Base-by-base conservation (phyloP, 2,888 invertebrate genomes). In the Cryptocephalus moraei region DNA sequence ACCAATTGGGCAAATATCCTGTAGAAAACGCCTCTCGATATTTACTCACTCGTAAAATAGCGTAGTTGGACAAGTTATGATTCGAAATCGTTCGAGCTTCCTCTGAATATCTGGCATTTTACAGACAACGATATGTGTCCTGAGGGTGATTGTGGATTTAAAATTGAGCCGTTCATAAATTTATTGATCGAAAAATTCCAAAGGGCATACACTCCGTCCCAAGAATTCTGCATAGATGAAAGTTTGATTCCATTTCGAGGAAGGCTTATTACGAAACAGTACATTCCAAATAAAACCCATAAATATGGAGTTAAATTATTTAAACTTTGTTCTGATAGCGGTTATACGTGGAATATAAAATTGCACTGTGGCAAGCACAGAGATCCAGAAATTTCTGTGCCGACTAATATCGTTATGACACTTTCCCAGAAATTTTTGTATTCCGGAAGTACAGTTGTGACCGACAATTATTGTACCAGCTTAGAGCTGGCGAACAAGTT, bases 341-440 rank as follows among this genome's bases (percentile, higher is more conserved):
- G 48, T 1, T 49, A 46, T 34, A 51, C 44, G 2, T 50, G 43
- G 12, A 46, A 43, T 34, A 32, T 51, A 10, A 43, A 49, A 46
- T 43, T 52, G 47, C 47, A 47, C 43, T 43, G 32, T 43, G 46
- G 47, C 13, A 48, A 44, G 34, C 34, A 34, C 34, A 9, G 9
- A n/a, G 34, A 34, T 34, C 9, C 34, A 34, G 34, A 34, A 34
- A 34, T 34, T 34, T 34, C 34, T 9, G 34, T 34, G 9, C 34
- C 34, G 34, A 34, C 34, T 34, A n/a, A 34, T 34, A 34, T 34
- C 34, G 34, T 34, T 34, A 34, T 34, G 34, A 34, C 34, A 9
- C 34, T 34, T n/a, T n/a, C n/a, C n/a, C n/a, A n/a, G n/a, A n/a
- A n/a, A n/a, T n/a, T n/a, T n/a, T n/a, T n/a, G n/a, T n/a, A n/a